Base-by-base conservation (phyloP, 2,888 invertebrate genomes). In the Neoitamus cyanurus region DNA sequence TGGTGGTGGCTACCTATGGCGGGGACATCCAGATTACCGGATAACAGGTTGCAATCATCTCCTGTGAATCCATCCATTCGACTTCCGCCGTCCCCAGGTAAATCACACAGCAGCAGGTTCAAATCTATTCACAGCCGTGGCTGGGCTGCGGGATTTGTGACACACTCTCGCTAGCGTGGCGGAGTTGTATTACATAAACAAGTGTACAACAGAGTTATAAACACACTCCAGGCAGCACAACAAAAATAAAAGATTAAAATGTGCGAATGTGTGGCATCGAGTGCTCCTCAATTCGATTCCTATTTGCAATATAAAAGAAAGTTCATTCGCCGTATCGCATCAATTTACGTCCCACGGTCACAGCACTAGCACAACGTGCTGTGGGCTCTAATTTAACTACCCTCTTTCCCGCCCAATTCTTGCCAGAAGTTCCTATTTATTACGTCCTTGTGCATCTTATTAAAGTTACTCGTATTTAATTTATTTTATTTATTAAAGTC, bases 241-340 rank as follows among this genome's bases (percentile, higher is more conserved):
- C 7, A 58, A 48, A n/a, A 42, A n/a, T 9, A 36, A 2, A 46
- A 58, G 58, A 58, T 58, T 58, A 58, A 58, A 58, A 58, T 58
- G 0, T 58, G 42, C 42, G 42, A 46, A 13, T 46, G 42, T 46
- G 25, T 58, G 42, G n/a, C n/a, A 42, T 58, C 9, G 25, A 58
- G 2, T 58, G 58, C 20, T 58, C 4, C 34, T 34, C 34, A 34
- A 34, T 0, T 30, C 13, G 73, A 20, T 20, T 73, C 42, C 36
- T 75, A 42, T 75, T 75, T 37, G 25, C 42, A 75, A 75, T 75
- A 75, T 83, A 83, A 83, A 70, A 70, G 83, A 83, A 36, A 69
- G 72, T 83, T 69, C 30, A 70, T 37, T 68, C 75, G 75, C 46
- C 31, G 58, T 2, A 48, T 80, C 58, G 31, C 20, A 20, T 58